Conservation (phyloP, 2,113 vertebrate species). For the Ginglymostoma cirratum region DNA sequence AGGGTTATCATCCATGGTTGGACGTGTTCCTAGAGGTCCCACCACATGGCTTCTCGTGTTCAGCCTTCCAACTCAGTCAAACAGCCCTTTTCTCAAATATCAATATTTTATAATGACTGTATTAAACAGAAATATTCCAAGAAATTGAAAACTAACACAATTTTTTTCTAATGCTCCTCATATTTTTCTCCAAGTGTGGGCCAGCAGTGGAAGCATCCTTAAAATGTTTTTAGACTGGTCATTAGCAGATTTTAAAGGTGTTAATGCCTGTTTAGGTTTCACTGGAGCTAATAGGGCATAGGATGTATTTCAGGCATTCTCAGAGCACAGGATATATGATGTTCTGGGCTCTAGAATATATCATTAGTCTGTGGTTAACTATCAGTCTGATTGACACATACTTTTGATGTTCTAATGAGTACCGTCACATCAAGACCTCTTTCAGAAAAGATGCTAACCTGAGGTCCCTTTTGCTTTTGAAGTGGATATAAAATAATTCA, state of each 20-base stretch:
- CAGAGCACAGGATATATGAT: not conserved
- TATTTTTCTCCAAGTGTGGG: not conserved
- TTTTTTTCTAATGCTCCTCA: not conserved
- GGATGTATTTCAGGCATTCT: too few species aligned
- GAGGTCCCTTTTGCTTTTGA: not conserved
- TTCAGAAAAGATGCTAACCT: too few species aligned
- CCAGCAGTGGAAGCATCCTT: too few species aligned
- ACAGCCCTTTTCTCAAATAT: not conserved
- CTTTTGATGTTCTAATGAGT: too few species aligned
- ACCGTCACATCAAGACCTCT: too few species aligned
- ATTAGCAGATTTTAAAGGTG: too few species aligned
- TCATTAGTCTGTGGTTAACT: not conserved
- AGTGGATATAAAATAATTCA: not conserved
- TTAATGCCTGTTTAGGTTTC: too few species aligned
- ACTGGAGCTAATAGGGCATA: too few species aligned
- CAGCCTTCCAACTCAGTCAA: not conserved
- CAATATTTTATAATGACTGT: not conserved
- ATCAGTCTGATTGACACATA: not conserved
- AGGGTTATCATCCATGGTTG: not conserved
- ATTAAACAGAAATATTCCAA: not conserved
- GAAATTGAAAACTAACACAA: not conserved
- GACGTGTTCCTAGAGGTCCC: too few species aligned
- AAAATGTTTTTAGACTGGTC: too few species aligned
- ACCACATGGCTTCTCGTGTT: not conserved
- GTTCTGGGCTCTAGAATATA: not conserved